A percentile compares a stretch with the other conserved stretches of the same genome.
Conservation (phyloP, 2,888 invertebrate species). For the Hydriomena furcata region DNA sequence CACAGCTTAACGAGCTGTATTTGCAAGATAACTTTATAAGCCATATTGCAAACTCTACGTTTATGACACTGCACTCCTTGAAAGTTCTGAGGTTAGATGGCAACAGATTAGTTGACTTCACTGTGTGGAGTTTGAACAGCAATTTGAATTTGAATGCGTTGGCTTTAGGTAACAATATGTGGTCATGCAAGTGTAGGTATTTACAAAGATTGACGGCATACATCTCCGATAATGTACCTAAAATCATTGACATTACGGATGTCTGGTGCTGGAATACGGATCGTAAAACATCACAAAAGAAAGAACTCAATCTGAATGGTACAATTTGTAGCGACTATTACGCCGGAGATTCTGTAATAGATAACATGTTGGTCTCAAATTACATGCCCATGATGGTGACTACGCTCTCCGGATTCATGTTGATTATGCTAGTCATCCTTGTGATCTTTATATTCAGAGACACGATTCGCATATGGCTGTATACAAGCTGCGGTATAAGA, state of each 20-base stretch:
- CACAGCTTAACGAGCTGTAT: slow-evolving; percentile 91
- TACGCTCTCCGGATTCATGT: slow-evolving; percentile 89
- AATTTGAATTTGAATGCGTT: slow-evolving; percentile 88
- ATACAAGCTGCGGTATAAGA: slow-evolving; percentile 92
- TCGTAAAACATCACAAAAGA: slow-evolving; percentile 86
- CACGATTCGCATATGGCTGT: slow-evolving; percentile 93
- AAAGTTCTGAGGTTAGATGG: slow-evolving; percentile 92
- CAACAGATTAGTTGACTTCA: slow-evolving; percentile 90
- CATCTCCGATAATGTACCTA: slow-evolving; percentile 90
- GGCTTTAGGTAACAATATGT: slow-evolving; percentile 92
- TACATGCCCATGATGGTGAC: slow-evolving; percentile 93
- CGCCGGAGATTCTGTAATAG: slow-evolving; percentile 91
- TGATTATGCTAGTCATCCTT: slow-evolving; percentile 89
- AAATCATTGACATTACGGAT: slow-evolving; percentile 89
- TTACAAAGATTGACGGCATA: slow-evolving; percentile 91
- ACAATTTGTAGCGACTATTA: slow-evolving; percentile 94
- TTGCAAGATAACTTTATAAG: slow-evolving; percentile 93
- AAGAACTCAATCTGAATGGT: slow-evolving; percentile 91
- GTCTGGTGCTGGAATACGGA: slow-evolving; percentile 91
- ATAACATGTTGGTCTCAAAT: slow-evolving; percentile 91
- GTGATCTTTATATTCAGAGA: slow-evolving; percentile 93
- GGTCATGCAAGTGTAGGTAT: slow-evolving; percentile 96
- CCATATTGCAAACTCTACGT: slow-evolving; percentile 90
- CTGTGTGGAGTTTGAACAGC: slow-evolving; percentile 88
- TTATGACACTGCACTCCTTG: slow-evolving; percentile 88